Base-by-base conservation (phyloP, 2,888 invertebrate species). In the Chromoteleia sp. region DNA sequence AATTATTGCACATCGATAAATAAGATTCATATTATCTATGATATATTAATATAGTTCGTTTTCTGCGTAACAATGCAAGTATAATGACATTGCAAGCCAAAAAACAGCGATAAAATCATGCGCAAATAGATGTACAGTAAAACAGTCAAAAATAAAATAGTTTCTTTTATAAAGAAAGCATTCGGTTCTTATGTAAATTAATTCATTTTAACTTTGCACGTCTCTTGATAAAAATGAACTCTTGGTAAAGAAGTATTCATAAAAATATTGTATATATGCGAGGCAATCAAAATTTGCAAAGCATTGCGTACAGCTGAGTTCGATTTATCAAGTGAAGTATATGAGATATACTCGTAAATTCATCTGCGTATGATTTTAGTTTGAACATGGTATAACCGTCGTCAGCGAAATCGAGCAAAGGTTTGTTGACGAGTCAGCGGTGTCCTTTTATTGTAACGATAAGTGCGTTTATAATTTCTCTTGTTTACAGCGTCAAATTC, bases 371-470 rank as follows among this genome's bases (percentile, higher is more conserved):
- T 10, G 39, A 39, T 21, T 39, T 19, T 39, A 36, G 10, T 6
- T 58, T 29, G 12, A n/a, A 29, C 5, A 17, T 7, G 25, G 59
- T 43, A 59, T 59, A 59, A 41, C 43, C 59, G n/a, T 17, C 14
- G 41, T 59, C 25, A 59, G 59, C 25, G 41, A 43, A 59, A 59
- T 43, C 59, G 59, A 59, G 59, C 15, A 41, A 59, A 59, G 41
- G 39, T 59, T 43, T 25, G 41, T 25, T 59, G 41, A 43, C 59
- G 41, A 61, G 61, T 61, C 61, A 61, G 45, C 43, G 19, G 6
- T 61, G 61, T 61, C 61, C 61, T 61, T 59, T 61, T 61, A 61
- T 61, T 61, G 61, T 61, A 61, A 45, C 43, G 61, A 61, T 45
- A 61, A 61, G 61, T 45, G 29, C 61, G 30, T 17, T 61, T 17